A percentile compares a stretch with the other conserved stretches of the same genome.
Conservation (phyloP, 2,113 vertebrate genomes). For the Proterorhinus semilunaris region DNA sequence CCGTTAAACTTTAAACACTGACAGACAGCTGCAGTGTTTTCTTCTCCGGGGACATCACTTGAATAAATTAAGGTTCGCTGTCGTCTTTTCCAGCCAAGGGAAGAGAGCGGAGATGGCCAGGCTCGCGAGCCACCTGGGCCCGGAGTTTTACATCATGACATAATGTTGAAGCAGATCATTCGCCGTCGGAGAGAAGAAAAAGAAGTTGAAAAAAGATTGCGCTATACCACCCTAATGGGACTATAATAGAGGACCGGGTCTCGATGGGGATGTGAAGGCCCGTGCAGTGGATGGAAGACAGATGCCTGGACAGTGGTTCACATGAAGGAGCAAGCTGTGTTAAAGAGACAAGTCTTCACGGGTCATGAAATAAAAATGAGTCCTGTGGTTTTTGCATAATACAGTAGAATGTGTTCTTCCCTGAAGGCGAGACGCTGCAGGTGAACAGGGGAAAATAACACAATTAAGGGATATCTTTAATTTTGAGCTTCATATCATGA, state of each 20-base stretch:
- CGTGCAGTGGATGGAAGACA: constrained; percentile 23
- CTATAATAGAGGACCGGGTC: constrained; percentile 21
- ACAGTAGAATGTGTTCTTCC: no score
- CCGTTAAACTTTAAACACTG: constrained; percentile 24
- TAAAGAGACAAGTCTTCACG: not conserved
- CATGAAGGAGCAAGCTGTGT: not conserved
- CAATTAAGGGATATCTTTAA: no score
- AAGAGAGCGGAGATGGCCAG: constrained; percentile 9
- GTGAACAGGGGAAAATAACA: no score
- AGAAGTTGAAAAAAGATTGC: not conserved
- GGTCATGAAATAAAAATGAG: not conserved
- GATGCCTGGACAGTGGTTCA: constrained; percentile 17
- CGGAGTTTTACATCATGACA: not conserved
- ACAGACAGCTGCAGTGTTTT: constrained; percentile 14
- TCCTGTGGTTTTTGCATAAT: not conserved
- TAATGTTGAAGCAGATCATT: constrained; percentile 9
- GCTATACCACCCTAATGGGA: constrained; percentile 13
- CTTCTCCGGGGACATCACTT: constrained; percentile 15
- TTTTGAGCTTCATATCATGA: no score
- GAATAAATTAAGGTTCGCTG: constrained; percentile 2
- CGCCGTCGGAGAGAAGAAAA: not conserved
- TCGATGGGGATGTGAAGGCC: not conserved
- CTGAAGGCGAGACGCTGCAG: no score
- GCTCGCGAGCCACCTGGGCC: constrained; percentile 7
- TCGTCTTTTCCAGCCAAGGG: constrained; percentile 16